Evolutionary conservation across 2,113 vertebrate genomes (phyloP).

Genomic region (Manacus vitellinus): DNA sequence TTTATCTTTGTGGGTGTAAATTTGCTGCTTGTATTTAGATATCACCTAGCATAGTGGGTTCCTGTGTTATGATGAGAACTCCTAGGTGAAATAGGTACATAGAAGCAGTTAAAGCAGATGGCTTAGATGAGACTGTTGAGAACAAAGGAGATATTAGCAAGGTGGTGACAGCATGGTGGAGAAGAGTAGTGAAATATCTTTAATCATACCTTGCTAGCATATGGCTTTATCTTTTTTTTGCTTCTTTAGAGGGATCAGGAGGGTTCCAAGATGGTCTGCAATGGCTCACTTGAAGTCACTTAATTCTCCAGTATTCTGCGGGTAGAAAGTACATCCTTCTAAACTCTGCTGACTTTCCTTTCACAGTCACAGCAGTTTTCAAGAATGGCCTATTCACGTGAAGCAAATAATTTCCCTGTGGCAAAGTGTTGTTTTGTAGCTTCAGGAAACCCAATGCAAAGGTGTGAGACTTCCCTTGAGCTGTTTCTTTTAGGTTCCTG

Average conservation of each 20-base stretch:
- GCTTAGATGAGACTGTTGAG: background rate
- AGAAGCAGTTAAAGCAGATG: background rate
- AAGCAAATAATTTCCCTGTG: background rate
- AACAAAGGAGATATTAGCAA: background rate
- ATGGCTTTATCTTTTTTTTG: background rate
- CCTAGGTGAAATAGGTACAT: background rate
- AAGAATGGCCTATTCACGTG: background rate
- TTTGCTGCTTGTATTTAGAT: background rate
- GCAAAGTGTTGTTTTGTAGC: background rate
- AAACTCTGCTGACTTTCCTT: background rate
- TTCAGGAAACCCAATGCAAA: background rate
- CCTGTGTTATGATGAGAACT: background rate
- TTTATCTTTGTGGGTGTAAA: background rate
- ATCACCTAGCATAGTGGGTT: background rate
- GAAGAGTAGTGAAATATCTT: background rate
- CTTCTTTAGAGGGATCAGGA: background rate
- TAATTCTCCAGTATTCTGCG: background rate
- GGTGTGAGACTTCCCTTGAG: background rate
- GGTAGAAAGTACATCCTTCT: background rate
- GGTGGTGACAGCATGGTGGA: background rate
- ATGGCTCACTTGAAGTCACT: background rate
- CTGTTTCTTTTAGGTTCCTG: background rate
- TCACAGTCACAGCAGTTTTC: background rate
- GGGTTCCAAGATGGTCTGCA: background rate
- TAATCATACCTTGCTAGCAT: background rate